Conservation (phyloP, 2,113 vertebrate genomes). For the Festucalex cinctus region DNA sequence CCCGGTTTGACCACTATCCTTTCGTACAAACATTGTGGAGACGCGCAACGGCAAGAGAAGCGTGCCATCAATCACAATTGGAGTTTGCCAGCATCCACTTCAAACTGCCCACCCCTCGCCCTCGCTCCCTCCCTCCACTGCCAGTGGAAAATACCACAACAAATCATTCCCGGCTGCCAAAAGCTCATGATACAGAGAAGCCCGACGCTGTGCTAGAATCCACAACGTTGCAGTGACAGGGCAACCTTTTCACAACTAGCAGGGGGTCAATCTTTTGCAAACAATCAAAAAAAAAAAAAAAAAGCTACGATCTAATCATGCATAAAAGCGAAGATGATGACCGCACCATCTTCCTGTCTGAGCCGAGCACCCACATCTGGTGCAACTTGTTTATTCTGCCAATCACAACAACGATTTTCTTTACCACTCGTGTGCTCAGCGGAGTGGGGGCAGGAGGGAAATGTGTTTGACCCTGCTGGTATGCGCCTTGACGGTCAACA, state of each 20-base stretch:
- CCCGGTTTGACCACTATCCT: not conserved
- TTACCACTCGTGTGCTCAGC: constrained; percentile 20
- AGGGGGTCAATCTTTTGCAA: not conserved
- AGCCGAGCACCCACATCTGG: constrained; percentile 41
- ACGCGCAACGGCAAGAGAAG: constrained; percentile 10
- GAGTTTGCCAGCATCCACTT: constrained; percentile 34
- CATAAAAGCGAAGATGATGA: constrained; percentile 45
- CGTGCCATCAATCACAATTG: constrained; percentile 27
- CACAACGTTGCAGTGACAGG: not conserved
- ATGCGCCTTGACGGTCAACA: constrained; percentile 17
- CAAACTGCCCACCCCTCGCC: not conserved
- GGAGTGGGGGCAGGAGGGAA: not conserved
- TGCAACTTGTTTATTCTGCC: not conserved
- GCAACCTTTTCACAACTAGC: not conserved
- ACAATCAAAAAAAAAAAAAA: not conserved
- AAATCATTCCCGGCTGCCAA: constrained; percentile 41
- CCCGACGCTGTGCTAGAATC: not conserved
- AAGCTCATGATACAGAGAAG: constrained; percentile 20
- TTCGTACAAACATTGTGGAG: constrained; percentile 4
- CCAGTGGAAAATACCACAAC: constrained; percentile 56
- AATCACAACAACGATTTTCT: constrained; percentile 26
- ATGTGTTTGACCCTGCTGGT: constrained; percentile 37
- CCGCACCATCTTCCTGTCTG: not conserved
- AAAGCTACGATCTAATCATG: constrained; percentile 20
- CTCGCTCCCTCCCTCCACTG: not conserved